These are phyloP conservation scores for Caradrina kadenii DNA, from an alignment of 2,888 invertebrate genomes.

Conservation along the genomic window DNA sequence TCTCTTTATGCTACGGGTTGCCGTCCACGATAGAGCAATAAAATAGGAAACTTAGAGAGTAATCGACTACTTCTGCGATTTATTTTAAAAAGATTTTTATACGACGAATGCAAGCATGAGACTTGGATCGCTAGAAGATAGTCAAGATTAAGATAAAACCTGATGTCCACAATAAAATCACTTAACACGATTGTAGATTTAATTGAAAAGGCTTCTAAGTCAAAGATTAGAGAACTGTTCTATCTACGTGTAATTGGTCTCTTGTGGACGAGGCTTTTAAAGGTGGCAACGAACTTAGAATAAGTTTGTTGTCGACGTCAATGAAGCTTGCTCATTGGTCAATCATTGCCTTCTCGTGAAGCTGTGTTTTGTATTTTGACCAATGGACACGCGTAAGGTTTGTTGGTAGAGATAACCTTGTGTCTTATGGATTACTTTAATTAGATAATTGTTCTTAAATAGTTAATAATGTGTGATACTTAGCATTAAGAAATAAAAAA, in stretches of 20 bases:
- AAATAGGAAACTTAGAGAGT: not conserved
- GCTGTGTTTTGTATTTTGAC: not conserved
- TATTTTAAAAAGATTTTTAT: not conserved
- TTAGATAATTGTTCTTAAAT: conserved; percentile 30
- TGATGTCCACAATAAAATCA: not conserved
- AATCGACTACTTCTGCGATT: not conserved
- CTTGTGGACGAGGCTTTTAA: not conserved
- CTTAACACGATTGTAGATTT: not conserved
- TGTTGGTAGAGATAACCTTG: not conserved
- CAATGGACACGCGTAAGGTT: not conserved
- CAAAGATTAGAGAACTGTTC: not conserved
- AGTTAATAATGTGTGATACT: conserved; percentile 53
- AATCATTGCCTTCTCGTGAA: not conserved
- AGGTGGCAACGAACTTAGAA: not conserved
- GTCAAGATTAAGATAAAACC: not conserved
- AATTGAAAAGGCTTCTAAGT: not conserved
- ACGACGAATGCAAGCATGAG: not conserved
- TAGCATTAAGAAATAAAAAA: conserved; percentile 36
- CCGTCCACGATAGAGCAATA: not conserved
- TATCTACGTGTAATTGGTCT: not conserved
- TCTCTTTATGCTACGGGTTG: conserved; percentile 1
- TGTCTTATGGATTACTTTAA: conserved; percentile 4
- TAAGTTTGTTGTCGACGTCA: not conserved
- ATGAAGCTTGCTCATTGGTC: not conserved
- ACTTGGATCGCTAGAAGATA: not conserved